Evolutionary conservation across 2,888 invertebrate species (phyloP).

Genomic region (Romanomermis culicivorax): DNA sequence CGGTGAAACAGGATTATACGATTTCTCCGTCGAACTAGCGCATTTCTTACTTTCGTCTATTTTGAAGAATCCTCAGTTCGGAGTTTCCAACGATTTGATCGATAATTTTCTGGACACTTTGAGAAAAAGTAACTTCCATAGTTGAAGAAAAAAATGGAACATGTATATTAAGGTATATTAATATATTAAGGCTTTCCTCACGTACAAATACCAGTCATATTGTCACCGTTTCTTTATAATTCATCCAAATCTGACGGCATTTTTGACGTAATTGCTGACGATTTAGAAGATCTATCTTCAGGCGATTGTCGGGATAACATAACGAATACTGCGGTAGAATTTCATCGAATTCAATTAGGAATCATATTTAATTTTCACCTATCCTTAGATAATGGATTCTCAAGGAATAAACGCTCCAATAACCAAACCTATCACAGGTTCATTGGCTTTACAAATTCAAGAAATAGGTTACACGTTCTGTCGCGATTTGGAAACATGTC

Average conservation of each 20-base stretch:
- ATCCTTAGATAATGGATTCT: no score
- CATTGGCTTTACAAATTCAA: conserved; percentile 56
- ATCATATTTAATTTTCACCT: no score
- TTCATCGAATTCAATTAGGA: no score
- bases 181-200: conserved; percentile 50
- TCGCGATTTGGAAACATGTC: conserved; percentile 60
- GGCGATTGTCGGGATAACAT: conserved; percentile 29
- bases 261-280: neutral
- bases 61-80: conserved; percentile 29
- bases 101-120: conserved; percentile 58
- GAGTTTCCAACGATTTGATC: conserved; percentile 48
- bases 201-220: conserved; percentile 63
- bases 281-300: conserved; percentile 30
- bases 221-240: conserved; percentile 65
- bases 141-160: no score
- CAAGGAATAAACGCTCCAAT: no score
- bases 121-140: conserved; percentile 37
- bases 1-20: conserved; percentile 48
- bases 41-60: conserved; percentile 52
- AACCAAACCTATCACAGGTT: no score
- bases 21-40: conserved; percentile 66
- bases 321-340: no score
- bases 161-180: no score
- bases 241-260: conserved; percentile 30
- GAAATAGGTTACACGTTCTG: conserved; percentile 82